Evolutionary conservation across 2,113 vertebrate genomes (phyloP).

Genomic region (Peromyscus leucopus): DNA sequence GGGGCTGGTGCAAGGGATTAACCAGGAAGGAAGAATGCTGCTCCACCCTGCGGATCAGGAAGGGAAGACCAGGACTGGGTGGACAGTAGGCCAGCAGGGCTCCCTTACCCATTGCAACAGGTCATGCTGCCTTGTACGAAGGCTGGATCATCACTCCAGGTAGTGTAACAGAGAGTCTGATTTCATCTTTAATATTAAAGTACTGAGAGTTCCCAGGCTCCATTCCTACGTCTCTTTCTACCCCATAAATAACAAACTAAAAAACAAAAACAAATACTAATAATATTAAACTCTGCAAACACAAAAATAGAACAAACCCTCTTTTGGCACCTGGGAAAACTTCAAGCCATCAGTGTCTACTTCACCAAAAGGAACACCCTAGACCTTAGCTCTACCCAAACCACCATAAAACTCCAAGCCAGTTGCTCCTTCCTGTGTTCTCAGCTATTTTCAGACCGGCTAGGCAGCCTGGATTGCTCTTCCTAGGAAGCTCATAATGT

Average conservation of each 20-base stretch:
- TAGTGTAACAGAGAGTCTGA: background rate
- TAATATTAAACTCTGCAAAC: background rate
- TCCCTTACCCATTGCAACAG: background rate
- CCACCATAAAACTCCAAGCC: background rate
- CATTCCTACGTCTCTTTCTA: background rate
- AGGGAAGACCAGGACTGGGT: background rate
- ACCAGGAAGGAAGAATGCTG: background rate
- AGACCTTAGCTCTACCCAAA: no score
- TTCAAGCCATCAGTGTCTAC: background rate
- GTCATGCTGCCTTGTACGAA: background rate
- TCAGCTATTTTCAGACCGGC: background rate
- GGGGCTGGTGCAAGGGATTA: background rate
- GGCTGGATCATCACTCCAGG: background rate
- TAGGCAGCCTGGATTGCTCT: background rate
- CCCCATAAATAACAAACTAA: background rate
- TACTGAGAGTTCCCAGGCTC: background rate
- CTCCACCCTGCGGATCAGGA: background rate
- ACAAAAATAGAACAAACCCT: background rate
- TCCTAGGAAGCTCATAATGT: background rate
- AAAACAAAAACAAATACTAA: background rate
- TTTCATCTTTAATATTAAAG: background rate
- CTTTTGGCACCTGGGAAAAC: background rate
- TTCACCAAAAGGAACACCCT: background rate
- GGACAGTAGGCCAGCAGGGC: background rate
- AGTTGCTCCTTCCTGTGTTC: background rate